Evolutionary conservation across 2,888 invertebrate genomes (phyloP), one percentile per base, ranked within the genome.

Genomic region (Tenthredo amoena): DNA sequence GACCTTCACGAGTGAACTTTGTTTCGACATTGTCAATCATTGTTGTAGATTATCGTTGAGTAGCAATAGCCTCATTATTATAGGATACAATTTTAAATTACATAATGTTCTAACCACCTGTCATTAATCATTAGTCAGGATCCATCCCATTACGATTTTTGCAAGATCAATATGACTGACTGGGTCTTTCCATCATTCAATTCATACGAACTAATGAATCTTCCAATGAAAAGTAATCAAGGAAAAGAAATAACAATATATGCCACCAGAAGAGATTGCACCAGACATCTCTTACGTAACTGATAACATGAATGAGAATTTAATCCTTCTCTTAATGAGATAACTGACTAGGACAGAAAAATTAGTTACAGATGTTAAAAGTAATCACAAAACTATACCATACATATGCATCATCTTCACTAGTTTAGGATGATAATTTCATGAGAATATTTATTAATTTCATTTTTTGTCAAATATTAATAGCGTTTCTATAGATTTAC

Each of bases 1-100:
- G 83, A 83, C 83, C 83, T 83, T 83, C 83, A 47, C 40, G 26
- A 31, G 21, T 62, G 26, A 40, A 82, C 62, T 65, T 68, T 83
- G 71, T 83, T 68, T 18, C 71, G 83, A 83, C 83, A 68, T 82
- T 62, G 62, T 79, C 31, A 82, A 26, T 50, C 1, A 47, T 65
- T 82, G 62, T 82, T 65, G 15, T 82, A 40, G n/a, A 37, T 34
- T 71, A 34, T 18, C 18, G 6, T n/a, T 68, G 34, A 37, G 40
- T 71, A 7, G 18, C n/a, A n/a, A 55, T 26, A 62, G n/a, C 21
- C 26, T 62, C 2, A 6, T 9, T 7, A 62, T 62, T 26, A 4
- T 10, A 6, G 6, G 15, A 68, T 34, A 34, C 3, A 31, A 68
- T 68, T 68, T 68, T 6, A 0, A 34, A 68, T 26, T 34, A 71